Evolutionary conservation across 92 coral and sea anemone species (phyloP), one percentile per base, ranked within the genome.

Genomic region (Actinernus sp.): DNA sequence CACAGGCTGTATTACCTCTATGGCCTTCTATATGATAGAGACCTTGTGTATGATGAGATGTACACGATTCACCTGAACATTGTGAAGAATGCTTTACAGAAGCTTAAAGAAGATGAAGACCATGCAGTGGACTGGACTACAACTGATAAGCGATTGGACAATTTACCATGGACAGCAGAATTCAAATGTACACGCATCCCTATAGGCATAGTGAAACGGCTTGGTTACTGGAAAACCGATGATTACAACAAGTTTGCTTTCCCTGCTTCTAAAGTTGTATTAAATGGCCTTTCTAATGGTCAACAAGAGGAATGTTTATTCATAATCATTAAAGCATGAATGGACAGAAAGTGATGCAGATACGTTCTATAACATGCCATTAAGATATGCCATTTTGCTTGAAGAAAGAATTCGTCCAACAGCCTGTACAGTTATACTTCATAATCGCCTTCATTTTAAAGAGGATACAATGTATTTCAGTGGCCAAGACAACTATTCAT

Each of bases 41-140:
- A 79, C 51, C 58, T 61, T 61, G 84, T 76, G 26, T 68, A 65
- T 83, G 90, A 83, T 68, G 70, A 73, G 57, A 74, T 73, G 77
- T 66, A 74, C 50, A 64, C 65, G 19, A 14, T 81, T 41, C 65
- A 31, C 13, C 60, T 80, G 16, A 80, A 80, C 45, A 43, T 80
- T 43, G 82, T 81, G 22, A 81, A 81, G 32, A 58, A 64, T 45
- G 28, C 54, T 29, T 7, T 60, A 10, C 64, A 41, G 40, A 37
- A 55, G 33, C 58, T 82, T 51, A 48, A 62, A 53, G 51, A 61
- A 28, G 88, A 73, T 58, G 71, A 73, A 50, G 61, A 53, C 56
- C n/a, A n/a, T n/a, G 45, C 27, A 13, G 74, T 57, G 25, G 52
- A 62, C 58, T 63, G 75, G 83, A 29, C 62, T 25, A 37, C 45